Conservation (phyloP, 2,888 invertebrate genomes). For the Coremacera marginata region DNA sequence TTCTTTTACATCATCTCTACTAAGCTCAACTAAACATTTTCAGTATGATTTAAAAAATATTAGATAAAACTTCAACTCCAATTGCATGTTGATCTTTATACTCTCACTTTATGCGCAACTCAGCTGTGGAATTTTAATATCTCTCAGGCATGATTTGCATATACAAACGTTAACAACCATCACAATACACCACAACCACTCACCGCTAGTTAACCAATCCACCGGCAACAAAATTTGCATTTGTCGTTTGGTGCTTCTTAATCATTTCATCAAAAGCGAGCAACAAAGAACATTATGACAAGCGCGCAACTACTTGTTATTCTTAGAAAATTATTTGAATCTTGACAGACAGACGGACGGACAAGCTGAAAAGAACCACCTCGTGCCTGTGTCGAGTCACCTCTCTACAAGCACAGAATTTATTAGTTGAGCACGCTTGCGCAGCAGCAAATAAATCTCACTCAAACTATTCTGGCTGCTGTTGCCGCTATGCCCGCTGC, state of each 20-base stretch:
- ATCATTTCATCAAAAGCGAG: slow-evolving; percentile 4
- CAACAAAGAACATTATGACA: slow-evolving; percentile 5
- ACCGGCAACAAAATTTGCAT: too few relatives aligned
- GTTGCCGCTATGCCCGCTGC: background rate
- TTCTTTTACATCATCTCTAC: too few relatives aligned
- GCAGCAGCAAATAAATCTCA: slow-evolving; percentile 32
- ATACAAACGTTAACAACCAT: background rate
- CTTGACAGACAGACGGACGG: background rate
- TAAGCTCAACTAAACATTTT: too few relatives aligned
- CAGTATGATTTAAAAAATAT: too few relatives aligned
- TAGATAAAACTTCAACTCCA: too few relatives aligned
- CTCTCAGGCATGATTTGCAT: slow-evolving; percentile 12
- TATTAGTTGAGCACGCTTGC: slow-evolving; percentile 20
- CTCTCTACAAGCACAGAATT: slow-evolving; percentile 11
- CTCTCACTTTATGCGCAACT: background rate
- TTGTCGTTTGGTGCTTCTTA: slow-evolving; percentile 19
- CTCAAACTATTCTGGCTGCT: slow-evolving; percentile 2
- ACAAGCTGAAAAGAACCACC: background rate
- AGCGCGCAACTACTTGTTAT: slow-evolving; percentile 26
- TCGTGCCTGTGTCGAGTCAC: background rate
- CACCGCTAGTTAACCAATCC: background rate
- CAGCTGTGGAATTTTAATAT: slow-evolving; percentile 25
- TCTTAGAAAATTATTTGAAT: slow-evolving; percentile 37
- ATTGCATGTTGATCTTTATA: background rate
- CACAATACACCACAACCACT: too few relatives aligned